Evolutionary conservation across 2,888 invertebrate species (phyloP), one percentile per base, ranked within the genome.

Genomic region (Drosophila parthenogenetica): DNA sequence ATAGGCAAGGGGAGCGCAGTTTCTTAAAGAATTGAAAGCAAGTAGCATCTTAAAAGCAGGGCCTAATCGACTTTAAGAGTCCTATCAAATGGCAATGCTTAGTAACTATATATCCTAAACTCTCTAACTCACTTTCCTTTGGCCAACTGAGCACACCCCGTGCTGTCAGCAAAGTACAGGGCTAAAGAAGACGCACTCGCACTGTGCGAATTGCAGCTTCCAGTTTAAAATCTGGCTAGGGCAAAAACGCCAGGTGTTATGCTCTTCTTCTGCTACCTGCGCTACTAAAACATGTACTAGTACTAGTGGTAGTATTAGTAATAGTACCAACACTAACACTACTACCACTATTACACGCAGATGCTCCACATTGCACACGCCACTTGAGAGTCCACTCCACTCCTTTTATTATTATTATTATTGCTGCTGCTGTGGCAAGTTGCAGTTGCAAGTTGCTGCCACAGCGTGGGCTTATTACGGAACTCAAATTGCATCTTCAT

Each of bases 381-480:
- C 73, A 77, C 67, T 75, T 57, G 76, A 71, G 69, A 65, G 78
- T 80, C 87, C 67, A 87, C 71, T 79, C 71, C 17, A 16, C 29
- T 58, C 46, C 45, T 17, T 49, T 54, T 54, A 65, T 78, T 69
- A 49, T 25, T 19, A 50, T 39, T 39, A n/a, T 35, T 59, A 40
- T 45, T 19, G 10, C 43, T 55, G 58, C 35, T 62, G 45, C 16
- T 45, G 61, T 51, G 42, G 68, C 63, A 49, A 29, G 43, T 53
- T 55, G 55, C 60, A 57, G 55, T 45, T 60, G 60, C 42, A 17
- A 48, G 55, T 68, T 77, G 66, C 40, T 48, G 22, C 43, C 67
- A 32, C 50, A 42, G 75, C 86, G 88, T 87, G 88, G 86, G 88
- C 82, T 76, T 81, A 85, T 87, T 81, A 85, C 64, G 65, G 63